Conservation (phyloP, 1,140 invertebrate species). For the Periplaneta americana region DNA sequence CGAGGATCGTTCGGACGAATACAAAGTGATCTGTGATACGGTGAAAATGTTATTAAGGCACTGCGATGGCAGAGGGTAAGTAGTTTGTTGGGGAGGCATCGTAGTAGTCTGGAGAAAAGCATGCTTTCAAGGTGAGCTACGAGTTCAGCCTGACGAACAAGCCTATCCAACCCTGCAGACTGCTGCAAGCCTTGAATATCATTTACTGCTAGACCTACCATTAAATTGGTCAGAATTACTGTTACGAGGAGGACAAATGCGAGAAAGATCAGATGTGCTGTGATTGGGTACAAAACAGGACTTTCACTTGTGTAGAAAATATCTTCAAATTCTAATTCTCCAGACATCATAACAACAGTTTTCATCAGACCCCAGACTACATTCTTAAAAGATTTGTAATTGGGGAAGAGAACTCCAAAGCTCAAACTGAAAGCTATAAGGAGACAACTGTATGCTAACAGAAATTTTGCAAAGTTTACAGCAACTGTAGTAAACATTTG, state of each 20-base stretch:
- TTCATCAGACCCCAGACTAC: conserved; percentile 60
- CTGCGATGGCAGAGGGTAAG: conserved; percentile 57
- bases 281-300: conserved; percentile 52
- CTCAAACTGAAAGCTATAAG: conserved; percentile 71
- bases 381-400: conserved; percentile 62
- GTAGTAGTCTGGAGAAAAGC: conserved; percentile 67
- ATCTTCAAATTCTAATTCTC: conserved; percentile 79
- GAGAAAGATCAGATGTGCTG: conserved; percentile 69
- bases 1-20: conserved; percentile 73
- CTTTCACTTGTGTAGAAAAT: conserved; percentile 59
- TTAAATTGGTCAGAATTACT: conserved; percentile 77
- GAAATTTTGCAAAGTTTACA: conserved; percentile 76
- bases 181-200: conserved; percentile 79
- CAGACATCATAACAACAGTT: conserved; percentile 85
- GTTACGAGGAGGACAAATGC: conserved; percentile 76
- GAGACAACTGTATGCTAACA: conserved; percentile 72
- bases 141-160: conserved; percentile 73
- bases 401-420: conserved; percentile 72
- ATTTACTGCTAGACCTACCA: conserved; percentile 79
- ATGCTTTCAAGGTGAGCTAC: conserved; percentile 74
- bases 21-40: conserved; percentile 61
- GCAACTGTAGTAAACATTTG: conserved; percentile 82
- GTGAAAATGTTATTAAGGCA: conserved; percentile 62
- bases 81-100: conserved; percentile 56
- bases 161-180: conserved; percentile 68